Conservation (phyloP, 2,797 vertebrate genomes). For the Intellagama lesueurii region DNA sequence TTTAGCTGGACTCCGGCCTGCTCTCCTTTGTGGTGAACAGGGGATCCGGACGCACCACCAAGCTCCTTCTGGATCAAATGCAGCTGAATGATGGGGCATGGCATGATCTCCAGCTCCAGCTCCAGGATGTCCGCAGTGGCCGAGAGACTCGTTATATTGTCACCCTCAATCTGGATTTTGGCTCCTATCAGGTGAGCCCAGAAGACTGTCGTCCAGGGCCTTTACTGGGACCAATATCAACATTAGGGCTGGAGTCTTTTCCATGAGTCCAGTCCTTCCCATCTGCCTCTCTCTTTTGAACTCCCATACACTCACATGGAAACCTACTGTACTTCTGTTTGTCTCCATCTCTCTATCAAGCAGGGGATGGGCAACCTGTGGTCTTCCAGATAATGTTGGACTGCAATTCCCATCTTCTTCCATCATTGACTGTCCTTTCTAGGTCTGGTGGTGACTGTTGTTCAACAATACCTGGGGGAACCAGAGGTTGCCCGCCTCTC, state of each 20-base stretch:
- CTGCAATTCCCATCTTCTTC: too few relatives aligned
- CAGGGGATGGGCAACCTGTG: neutral
- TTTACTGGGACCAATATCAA: neutral
- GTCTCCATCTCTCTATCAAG: neutral
- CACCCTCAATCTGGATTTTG: constrained; percentile 92
- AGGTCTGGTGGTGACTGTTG: neutral
- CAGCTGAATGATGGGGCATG: constrained; percentile 92
- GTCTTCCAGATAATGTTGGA: neutral
- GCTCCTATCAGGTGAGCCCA: constrained; percentile 89
- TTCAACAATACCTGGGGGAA: too few relatives aligned
- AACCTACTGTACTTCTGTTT: neutral
- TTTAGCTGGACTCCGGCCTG: constrained; percentile 88
- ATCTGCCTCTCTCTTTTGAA: neutral
- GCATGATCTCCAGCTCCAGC: constrained; percentile 95
- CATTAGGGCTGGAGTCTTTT: neutral
- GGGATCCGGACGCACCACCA: constrained; percentile 83
- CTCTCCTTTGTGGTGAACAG: constrained; percentile 90
- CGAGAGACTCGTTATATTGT: constrained; percentile 88
- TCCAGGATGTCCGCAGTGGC: constrained; percentile 89
- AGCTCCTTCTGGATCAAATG: constrained; percentile 91
- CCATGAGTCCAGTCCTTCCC: neutral
- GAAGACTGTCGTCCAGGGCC: neutral
- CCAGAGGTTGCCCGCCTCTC: too few relatives aligned
- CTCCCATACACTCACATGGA: neutral
- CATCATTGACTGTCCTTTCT: neutral